Base-by-base conservation (phyloP, 2,888 invertebrate genomes). In the Julus scandinavius region DNA sequence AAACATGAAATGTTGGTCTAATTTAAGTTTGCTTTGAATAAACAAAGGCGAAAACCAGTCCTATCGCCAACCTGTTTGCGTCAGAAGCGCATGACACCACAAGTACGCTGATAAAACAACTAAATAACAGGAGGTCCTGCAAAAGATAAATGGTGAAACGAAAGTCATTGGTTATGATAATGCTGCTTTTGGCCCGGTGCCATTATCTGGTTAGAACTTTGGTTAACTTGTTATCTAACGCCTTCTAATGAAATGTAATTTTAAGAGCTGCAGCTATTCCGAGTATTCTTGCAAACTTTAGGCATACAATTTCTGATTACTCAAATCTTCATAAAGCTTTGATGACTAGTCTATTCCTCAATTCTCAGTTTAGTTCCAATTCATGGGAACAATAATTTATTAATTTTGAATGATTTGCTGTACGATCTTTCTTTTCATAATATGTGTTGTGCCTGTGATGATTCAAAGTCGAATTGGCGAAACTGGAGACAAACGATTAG, bases 71-170 rank as follows among this genome's bases (percentile, higher is more conserved):
- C 63, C 63, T 72, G 63, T 72, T 72, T 72, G 63, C 63, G 63
- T 72, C 63, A 72, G 63, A 72, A 72, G 63, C 63, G 63, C 63
- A 72, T 72, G 63, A 72, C 63, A 72, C 63, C 63, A 72, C 20
- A n/a, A 29, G 20, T 17, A 20, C 20, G 9, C 63, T 72, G 63
- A 72, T 72, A 72, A 72, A 72, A 29, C 9, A 6, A 4, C 6
- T 72, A 17, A 72, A 58, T 58, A 58, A 72, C 63, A 72, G 63
- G 63, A 72, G 63, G 63, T 72, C 63, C 9, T 72, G 63, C 20
- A 20, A 29, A 20, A 72, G 63, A 72, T 72, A 20, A 72, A 72
- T 9, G n/a, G 63, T 5, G 20, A 72, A 72, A 72, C 20, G 63
- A 72, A 72, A 72, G 63, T 72, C 29, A 72, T 29, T 7, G 20